phyloP scores from a whole-genome alignment of 2,888 invertebrate genomes.

The Agriopis leucophaearia region DNA sequence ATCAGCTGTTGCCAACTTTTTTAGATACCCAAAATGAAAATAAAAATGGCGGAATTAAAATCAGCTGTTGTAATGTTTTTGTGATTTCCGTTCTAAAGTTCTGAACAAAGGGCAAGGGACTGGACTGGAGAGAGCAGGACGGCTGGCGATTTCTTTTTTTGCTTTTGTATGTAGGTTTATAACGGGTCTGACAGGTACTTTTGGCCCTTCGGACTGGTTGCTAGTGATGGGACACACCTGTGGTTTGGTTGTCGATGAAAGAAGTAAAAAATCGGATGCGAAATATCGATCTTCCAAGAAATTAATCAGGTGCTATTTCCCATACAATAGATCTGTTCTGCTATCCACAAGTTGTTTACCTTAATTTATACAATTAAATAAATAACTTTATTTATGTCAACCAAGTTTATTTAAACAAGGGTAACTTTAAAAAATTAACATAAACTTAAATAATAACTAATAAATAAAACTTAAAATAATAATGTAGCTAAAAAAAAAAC shows the following conservation, averaged over 20 bases:
- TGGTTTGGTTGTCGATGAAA: conserved; percentile 42
- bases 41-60: conserved; percentile 40
- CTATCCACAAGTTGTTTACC: too few species aligned
- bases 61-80: conserved; percentile 47
- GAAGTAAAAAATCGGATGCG: conserved; percentile 6
- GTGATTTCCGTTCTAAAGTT: conserved; percentile 19
- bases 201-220: conserved; percentile 46
- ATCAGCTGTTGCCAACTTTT: conserved; percentile 32
- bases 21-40: conserved; percentile 22
- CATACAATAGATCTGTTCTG: too few species aligned
- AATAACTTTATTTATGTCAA: too few species aligned
- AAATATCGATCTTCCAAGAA: background rate
- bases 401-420: too few species aligned
- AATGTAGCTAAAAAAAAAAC: too few species aligned
- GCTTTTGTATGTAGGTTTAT: conserved; percentile 42
- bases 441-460: too few species aligned
- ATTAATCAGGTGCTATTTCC: too few species aligned
- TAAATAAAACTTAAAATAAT: too few species aligned
- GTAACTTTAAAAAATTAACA: too few species aligned
- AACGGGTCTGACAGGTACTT: conserved; percentile 59
- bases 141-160: conserved; percentile 45
- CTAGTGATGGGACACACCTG: conserved; percentile 47
- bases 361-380: too few species aligned
- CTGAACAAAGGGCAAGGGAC: conserved; percentile 33
- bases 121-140: conserved; percentile 14